These are phyloP conservation scores for Antechinus stuartii DNA, from an alignment of 2,113 vertebrate genomes.

Conservation along the genomic window DNA sequence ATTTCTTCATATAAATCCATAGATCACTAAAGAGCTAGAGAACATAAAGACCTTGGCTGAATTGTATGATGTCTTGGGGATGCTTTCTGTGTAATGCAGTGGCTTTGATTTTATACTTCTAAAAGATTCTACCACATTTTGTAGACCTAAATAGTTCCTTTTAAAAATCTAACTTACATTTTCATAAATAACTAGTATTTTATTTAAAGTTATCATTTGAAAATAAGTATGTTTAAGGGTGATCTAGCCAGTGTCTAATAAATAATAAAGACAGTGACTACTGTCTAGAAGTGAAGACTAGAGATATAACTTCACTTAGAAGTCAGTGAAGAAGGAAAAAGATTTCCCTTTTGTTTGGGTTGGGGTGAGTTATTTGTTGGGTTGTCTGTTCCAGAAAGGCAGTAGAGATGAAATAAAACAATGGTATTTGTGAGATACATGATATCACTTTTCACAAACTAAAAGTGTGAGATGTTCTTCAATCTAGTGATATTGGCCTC, in stretches of 20 bases:
- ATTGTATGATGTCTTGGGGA: not conserved
- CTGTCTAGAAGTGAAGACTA: not conserved
- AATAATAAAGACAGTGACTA: not conserved
- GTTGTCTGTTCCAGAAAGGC: not conserved
- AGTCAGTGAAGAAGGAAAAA: not conserved
- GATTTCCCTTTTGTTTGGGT: not conserved
- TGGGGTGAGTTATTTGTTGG: not conserved
- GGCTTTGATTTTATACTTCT: constrained; percentile 10
- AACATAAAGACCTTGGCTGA: not conserved
- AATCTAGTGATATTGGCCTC: not conserved
- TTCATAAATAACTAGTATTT: not conserved
- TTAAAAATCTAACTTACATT: not conserved
- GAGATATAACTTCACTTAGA: not conserved
- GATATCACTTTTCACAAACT: not conserved
- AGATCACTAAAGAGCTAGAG: not conserved
- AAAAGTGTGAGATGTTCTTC: not conserved
- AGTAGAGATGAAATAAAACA: not conserved
- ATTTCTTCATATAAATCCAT: not conserved
- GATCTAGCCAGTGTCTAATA: not conserved
- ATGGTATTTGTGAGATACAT: not conserved
- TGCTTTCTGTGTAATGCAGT: not conserved
- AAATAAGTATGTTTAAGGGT: not conserved
- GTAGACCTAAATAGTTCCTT: not conserved
- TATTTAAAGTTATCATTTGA: not conserved
- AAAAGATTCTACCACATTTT: not conserved